Evolutionary conservation across 2,113 vertebrate genomes (phyloP).

Genomic region (Megaptera novaeangliae): DNA sequence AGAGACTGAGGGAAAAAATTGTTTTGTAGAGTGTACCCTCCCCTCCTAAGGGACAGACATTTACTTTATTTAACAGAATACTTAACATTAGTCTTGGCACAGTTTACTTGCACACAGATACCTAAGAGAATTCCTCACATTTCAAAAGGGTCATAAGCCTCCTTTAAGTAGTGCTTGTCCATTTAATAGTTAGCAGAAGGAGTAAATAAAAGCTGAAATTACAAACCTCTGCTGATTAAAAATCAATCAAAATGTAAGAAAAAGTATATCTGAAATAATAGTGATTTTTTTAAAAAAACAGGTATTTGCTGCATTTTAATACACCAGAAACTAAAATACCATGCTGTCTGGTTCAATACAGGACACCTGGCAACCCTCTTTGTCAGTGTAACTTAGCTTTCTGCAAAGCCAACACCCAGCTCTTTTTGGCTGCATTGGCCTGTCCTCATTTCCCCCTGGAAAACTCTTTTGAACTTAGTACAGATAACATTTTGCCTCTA

Average conservation of each 20-base stretch:
- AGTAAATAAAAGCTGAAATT: constrained; percentile 54
- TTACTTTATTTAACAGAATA: constrained; percentile 9
- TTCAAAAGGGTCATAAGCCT: constrained; percentile 9
- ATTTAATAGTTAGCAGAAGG: background rate
- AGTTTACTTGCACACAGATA: background rate
- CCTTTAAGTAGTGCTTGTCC: constrained; percentile 17
- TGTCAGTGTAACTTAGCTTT: background rate
- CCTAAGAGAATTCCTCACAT: constrained; percentile 46
- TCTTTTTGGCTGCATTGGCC: background rate
- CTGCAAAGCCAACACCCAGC: background rate
- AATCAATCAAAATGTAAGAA: constrained; percentile 37
- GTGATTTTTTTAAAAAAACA: constrained; percentile 5
- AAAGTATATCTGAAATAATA: constrained; percentile 37
- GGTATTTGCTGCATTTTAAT: background rate
- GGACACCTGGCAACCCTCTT: constrained; percentile 1
- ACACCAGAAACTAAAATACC: background rate
- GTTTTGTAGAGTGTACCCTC: background rate
- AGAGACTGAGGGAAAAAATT: background rate
- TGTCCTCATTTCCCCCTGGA: constrained; percentile 58
- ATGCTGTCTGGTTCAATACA: background rate
- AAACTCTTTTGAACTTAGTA: constrained; percentile 32
- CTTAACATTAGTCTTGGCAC: background rate
- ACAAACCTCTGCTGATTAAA: constrained; percentile 51
- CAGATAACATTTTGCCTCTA: constrained; percentile 4
- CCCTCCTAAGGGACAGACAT: background rate